phyloP scores from a whole-genome alignment of 2,113 vertebrate species.

The Machaerirhynchus nigripectus region DNA sequence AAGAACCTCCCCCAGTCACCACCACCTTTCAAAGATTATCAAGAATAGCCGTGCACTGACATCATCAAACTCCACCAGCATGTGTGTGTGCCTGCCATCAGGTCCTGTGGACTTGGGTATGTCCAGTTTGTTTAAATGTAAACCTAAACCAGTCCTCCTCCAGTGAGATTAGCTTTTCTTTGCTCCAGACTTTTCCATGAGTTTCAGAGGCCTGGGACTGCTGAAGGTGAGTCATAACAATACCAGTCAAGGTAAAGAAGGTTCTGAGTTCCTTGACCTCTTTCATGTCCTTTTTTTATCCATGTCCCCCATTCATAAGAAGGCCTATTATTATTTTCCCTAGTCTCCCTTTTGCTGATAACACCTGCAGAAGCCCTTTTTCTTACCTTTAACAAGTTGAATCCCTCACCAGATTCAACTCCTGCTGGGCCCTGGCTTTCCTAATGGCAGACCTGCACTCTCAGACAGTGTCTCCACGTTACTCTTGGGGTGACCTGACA shows the following conservation, averaged over 20 bases:
- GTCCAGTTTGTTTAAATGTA: not conserved
- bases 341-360: not conserved
- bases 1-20: not conserved
- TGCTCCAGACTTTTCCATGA: not conserved
- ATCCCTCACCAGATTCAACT: not conserved
- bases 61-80: accelerated
- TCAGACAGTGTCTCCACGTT: not conserved
- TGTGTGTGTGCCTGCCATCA: not conserved
- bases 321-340: not conserved
- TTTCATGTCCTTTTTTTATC: not conserved
- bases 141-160: not conserved
- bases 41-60: not conserved
- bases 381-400: not conserved
- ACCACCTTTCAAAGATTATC: not conserved
- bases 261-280: not conserved
- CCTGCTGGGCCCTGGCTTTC: not conserved
- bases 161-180: not conserved
- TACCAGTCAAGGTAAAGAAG: not conserved
- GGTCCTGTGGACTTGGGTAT: not conserved
- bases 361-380: not conserved
- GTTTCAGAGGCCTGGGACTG: not conserved
- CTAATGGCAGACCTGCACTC: not conserved
- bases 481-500: not conserved
- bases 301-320: not conserved
- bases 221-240: not conserved